A percentile compares a stretch with the other conserved stretches of the same genome.
These are phyloP conservation scores for Automeris io DNA, from an alignment of 2,888 invertebrate genomes.

Conservation along the genomic window DNA sequence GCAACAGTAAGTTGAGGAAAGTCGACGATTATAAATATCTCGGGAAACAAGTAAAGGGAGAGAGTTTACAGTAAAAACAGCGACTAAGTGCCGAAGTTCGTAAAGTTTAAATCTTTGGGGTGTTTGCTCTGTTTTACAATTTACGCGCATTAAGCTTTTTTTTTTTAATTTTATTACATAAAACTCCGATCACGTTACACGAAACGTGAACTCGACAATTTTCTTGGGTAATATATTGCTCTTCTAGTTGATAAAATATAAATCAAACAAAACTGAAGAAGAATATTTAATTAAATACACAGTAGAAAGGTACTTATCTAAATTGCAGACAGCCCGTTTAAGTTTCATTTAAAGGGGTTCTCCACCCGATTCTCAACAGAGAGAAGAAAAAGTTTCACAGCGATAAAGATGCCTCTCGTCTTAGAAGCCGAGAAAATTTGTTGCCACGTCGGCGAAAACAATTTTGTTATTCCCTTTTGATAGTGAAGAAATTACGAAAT, in stretches of 20 bases:
- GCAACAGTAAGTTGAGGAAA: conserved; percentile 64
- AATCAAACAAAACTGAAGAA: too few relatives aligned
- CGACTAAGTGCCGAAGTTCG: conserved; percentile 40
- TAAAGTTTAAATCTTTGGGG: conserved; percentile 19
- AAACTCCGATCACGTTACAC: too few relatives aligned
- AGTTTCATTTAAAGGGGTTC: conserved; percentile 63
- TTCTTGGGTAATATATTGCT: too few relatives aligned
- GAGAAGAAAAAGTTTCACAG: conserved; percentile 60
- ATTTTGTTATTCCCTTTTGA: conserved; percentile 52
- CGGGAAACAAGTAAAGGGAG: conserved; percentile 50
- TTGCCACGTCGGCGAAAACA: conserved; percentile 45
- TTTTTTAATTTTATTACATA: background rate
- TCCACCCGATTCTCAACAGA: conserved; percentile 37
- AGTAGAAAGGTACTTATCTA: conserved; percentile 51
- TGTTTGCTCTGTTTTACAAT: conserved; percentile 15
- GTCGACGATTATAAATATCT: conserved; percentile 69
- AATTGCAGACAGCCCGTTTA: conserved; percentile 57
- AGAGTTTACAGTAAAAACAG: conserved; percentile 44
- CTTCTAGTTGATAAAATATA: too few relatives aligned
- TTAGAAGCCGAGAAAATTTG: conserved; percentile 51
- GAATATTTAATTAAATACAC: conserved; percentile 50
- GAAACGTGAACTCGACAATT: too few relatives aligned
- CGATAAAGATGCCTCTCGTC: conserved; percentile 68
- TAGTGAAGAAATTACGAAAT: conserved; percentile 41
- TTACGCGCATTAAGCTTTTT: conserved; percentile 7